Base-by-base conservation (phyloP, 1,140 invertebrate genomes). In the Drosophila erecta region DNA sequence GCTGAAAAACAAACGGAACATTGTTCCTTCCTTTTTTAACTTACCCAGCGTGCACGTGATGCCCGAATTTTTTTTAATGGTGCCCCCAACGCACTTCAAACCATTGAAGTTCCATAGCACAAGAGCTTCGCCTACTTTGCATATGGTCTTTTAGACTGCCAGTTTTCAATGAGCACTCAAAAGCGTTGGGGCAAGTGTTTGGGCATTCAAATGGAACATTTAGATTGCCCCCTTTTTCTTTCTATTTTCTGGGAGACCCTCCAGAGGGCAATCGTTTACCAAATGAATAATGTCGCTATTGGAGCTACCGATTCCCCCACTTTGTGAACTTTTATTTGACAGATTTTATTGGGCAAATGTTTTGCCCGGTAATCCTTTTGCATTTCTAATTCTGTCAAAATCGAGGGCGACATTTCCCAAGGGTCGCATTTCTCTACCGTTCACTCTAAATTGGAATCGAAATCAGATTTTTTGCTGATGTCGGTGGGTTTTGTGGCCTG, bases 321-420 rank as follows among this genome's bases (percentile, higher is more conserved):
- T 76, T 81, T 79, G 65, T 69, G 70, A 79, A 79, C 76, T 87
- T 87, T 86, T 76, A 81, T 85, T 76, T 79, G 75, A 87, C 83
- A 87, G 61, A 81, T 86, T 86, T 86, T 67, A 77, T 85, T 67
- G 77, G 44, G 61, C 54, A 71, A 87, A 87, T 75, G 70, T 70
- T 55, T 81, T 66, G 54, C 47, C 71, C 56, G 49, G 59, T 71
- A 77, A 80, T 80, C 76, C 72, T 64, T 74, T 71, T 75, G 78
- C 65, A 81, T 75, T 75, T 57, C 57, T 53, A 86, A 78, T 75
- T 78, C 69, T 60, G 62, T 76, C 61, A 76, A 59, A 76, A 54
- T 61, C 49, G 58, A 65, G 44, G 71, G 17, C 59, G 71, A 59
- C 75, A 66, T 72, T 71, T 60, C 76, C 72, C 80, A 76, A 57